Percentiles rank a stretch among this genome's conserved stretches.
These are phyloP conservation scores for Electrona antarctica DNA, from an alignment of 2,113 vertebrate genomes.

Conservation along the genomic window DNA sequence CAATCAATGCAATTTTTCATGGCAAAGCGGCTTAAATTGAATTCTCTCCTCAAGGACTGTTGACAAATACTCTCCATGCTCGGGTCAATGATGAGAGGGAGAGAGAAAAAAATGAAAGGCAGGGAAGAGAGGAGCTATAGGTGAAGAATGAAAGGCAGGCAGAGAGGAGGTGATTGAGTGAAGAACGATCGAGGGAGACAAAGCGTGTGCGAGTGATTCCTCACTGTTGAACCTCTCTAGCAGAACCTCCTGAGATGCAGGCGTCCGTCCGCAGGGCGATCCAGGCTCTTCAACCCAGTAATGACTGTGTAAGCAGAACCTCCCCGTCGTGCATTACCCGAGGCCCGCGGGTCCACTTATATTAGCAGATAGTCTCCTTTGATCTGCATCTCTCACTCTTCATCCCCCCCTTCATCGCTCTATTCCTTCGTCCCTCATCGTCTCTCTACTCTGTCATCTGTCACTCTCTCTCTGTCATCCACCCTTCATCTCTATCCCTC, in stretches of 20 bases:
- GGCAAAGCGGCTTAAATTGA: slow-evolving; percentile 49
- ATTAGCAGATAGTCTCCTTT: slow-evolving; percentile 9
- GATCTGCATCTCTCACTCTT: slow-evolving; percentile 30
- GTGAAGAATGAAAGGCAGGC: slow-evolving; percentile 9
- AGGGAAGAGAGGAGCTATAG: slow-evolving; percentile 10
- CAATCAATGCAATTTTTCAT: slow-evolving; percentile 60
- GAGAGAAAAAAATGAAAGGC: slow-evolving; percentile 8
- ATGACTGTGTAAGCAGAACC: slow-evolving; percentile 15
- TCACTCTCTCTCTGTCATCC: no score
- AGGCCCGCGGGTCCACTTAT: no score
- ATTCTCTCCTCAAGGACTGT: slow-evolving; percentile 57
- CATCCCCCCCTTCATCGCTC: slow-evolving; percentile 36
- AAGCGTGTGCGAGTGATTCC: neutral
- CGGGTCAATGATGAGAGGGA: slow-evolving; percentile 52
- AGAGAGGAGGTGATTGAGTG: neutral
- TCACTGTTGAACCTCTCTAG: slow-evolving; percentile 21
- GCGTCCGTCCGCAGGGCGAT: slow-evolving; percentile 48
- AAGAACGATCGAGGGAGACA: slow-evolving; percentile 15
- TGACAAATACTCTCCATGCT: slow-evolving; percentile 53
- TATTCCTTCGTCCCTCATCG: no score
- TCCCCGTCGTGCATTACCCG: slow-evolving; percentile 40
- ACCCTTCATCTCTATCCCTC: no score
- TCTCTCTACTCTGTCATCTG: no score
- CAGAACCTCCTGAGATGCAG: slow-evolving; percentile 25
- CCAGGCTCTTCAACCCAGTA: slow-evolving; percentile 45